Conservation (phyloP, 2,888 invertebrate genomes). For the Euclidia mi region DNA sequence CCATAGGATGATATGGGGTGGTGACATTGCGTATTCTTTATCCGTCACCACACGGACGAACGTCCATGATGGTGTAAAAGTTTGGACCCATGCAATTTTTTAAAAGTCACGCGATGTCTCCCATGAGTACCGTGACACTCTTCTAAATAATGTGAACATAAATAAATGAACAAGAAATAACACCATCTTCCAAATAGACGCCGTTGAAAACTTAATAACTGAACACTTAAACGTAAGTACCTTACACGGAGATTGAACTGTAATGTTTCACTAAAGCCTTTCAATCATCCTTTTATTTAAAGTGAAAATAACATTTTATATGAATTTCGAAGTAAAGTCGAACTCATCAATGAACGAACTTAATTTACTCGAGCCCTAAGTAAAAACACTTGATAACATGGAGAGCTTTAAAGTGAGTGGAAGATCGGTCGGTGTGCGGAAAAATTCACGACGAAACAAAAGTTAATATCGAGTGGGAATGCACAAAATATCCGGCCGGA, state of each 20-base stretch:
- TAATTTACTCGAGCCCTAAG: constrained; percentile 18
- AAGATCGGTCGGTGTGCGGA: neutral
- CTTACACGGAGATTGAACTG: constrained; percentile 1
- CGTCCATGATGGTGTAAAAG: neutral
- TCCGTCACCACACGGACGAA: too few relatives aligned
- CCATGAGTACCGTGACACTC: too few relatives aligned
- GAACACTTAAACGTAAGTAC: neutral
- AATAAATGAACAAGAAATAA: neutral
- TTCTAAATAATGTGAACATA: neutral
- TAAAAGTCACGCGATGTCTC: too few relatives aligned
- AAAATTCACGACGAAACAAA: constrained; percentile 29
- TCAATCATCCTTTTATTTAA: constrained; percentile 5
- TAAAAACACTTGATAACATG: constrained; percentile 28
- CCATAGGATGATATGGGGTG: too few relatives aligned
- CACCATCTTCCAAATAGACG: neutral
- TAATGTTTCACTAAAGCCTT: neutral
- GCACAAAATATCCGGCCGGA: constrained; percentile 16
- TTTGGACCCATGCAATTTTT: too few relatives aligned
- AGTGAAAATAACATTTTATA: constrained; percentile 8
- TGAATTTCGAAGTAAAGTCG: constrained; percentile 18
- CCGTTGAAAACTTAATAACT: neutral
- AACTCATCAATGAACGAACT: constrained; percentile 26
- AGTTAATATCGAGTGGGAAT: constrained; percentile 39
- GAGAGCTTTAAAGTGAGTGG: constrained; percentile 8
- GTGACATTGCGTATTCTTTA: too few relatives aligned